Evolutionary conservation across 92 coral and sea anemone species (phyloP).

Genomic region (Zoanthus sociatus): DNA sequence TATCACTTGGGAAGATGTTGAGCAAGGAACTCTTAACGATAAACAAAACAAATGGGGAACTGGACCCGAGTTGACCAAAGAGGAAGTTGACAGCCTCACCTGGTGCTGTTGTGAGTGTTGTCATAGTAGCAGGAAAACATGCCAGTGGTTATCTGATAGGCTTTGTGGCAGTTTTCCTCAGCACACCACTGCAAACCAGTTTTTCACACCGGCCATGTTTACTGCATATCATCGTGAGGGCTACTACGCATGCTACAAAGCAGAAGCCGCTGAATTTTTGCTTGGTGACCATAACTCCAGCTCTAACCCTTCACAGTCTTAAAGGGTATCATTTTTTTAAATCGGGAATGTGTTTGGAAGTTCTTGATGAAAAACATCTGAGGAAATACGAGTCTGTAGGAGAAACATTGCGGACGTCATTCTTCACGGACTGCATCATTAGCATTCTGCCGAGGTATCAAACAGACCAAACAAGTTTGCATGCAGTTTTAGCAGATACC

Average conservation of each 20-base stretch:
- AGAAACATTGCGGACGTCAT: too few relatives aligned
- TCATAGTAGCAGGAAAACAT: constrained; percentile 27
- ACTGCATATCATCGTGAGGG: constrained; percentile 73
- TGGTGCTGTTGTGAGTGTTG: constrained; percentile 77
- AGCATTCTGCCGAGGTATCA: too few relatives aligned
- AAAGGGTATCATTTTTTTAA: not conserved
- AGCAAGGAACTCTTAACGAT: constrained; percentile 13
- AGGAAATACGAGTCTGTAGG: too few relatives aligned
- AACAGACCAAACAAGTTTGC: too few relatives aligned
- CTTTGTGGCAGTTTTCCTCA: constrained; percentile 69
- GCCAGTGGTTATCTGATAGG: constrained; percentile 47
- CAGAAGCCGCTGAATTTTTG: constrained; percentile 65
- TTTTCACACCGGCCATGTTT: constrained; percentile 72
- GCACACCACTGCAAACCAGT: constrained; percentile 72
- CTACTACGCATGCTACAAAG: constrained; percentile 67
- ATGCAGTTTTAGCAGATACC: too few relatives aligned
- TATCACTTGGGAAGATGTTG: constrained; percentile 60
- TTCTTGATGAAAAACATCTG: too few relatives aligned
- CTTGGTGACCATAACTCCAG: not conserved
- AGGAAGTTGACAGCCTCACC: constrained; percentile 60
- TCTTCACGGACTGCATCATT: too few relatives aligned
- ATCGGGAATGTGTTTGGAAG: too few relatives aligned
- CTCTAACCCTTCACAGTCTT: not conserved
- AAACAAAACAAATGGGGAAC: constrained; percentile 65
- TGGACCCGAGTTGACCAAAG: constrained; percentile 63